phyloP scores from a whole-genome alignment of 1,140 invertebrate genomes.

The Ladona fulva region DNA sequence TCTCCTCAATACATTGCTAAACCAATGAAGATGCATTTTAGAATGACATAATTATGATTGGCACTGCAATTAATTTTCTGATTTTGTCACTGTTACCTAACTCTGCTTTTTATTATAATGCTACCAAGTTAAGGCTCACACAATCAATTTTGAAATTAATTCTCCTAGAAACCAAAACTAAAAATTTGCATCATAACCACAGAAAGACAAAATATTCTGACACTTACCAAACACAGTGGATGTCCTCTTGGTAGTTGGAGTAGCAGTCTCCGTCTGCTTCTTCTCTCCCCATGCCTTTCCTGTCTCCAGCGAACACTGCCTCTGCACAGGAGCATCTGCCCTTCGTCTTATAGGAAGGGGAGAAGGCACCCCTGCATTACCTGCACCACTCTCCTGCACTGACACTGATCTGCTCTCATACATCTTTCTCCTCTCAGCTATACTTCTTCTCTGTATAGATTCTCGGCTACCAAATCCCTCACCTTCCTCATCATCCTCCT shows the following conservation, averaged over 20 bases:
- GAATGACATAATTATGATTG: too few relatives aligned
- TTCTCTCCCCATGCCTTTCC: slow-evolving; percentile 20
- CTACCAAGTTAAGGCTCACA: too few relatives aligned
- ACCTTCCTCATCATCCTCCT: slow-evolving; percentile 35
- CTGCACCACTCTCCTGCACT: slow-evolving; percentile 44
- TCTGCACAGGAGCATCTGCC: slow-evolving; percentile 39
- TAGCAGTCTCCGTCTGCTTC: slow-evolving; percentile 30
- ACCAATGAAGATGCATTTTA: too few relatives aligned
- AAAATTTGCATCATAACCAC: too few relatives aligned
- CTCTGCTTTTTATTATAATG: too few relatives aligned
- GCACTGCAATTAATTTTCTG: too few relatives aligned
- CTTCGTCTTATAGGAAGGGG: slow-evolving; percentile 56
- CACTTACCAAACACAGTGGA: slow-evolving; percentile 76
- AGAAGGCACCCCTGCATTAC: slow-evolving; percentile 40
- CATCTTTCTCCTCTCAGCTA: slow-evolving; percentile 64
- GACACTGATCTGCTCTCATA: slow-evolving; percentile 61
- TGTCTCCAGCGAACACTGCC: slow-evolving; percentile 43
- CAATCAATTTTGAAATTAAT: too few relatives aligned
- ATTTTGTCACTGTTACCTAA: too few relatives aligned
- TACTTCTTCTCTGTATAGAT: slow-evolving; percentile 52
- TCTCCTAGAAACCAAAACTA: too few relatives aligned
- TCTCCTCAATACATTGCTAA: too few relatives aligned
- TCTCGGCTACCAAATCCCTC: slow-evolving; percentile 45
- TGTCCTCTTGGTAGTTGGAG: slow-evolving; percentile 60
- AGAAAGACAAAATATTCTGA: too few relatives aligned